Evolutionary conservation across 2,113 vertebrate genomes (phyloP).

Genomic region (Clupea harengus): DNA sequence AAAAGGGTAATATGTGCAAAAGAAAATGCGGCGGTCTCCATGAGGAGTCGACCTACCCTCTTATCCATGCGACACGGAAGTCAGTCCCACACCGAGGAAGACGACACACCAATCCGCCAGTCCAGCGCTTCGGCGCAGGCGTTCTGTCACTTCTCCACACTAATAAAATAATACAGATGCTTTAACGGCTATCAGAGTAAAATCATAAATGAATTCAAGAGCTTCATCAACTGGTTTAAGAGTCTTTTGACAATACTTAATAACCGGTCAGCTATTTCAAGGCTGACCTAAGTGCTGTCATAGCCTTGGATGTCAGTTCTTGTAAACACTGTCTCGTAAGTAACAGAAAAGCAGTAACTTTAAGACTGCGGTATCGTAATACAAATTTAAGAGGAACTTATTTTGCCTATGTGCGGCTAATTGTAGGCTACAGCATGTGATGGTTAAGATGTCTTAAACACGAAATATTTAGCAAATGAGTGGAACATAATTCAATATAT

Average conservation of each 20-base stretch:
- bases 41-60: conserved; percentile 61
- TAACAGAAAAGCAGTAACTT: not conserved
- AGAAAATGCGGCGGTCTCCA: not conserved
- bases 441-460: not conserved
- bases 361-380: not conserved
- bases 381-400: not conserved
- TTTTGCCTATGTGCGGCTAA: not conserved
- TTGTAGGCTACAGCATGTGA: not conserved
- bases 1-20: not conserved
- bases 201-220: not conserved
- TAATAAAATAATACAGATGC: conserved; percentile 28
- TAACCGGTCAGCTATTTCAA: not conserved
- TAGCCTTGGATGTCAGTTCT: not conserved
- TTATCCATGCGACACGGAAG: conserved; percentile 59
- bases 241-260: not conserved
- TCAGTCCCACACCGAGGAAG: conserved; percentile 43
- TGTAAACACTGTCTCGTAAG: not conserved
- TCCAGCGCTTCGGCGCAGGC: conserved; percentile 33
- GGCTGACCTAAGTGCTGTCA: not conserved
- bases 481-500: not conserved
- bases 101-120: conserved; percentile 40
- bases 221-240: not conserved
- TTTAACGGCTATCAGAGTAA: not conserved
- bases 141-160: conserved; percentile 32
- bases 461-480: not conserved